Conservation (phyloP, 2,113 vertebrate species). For the Pristiophorus japonicus region DNA sequence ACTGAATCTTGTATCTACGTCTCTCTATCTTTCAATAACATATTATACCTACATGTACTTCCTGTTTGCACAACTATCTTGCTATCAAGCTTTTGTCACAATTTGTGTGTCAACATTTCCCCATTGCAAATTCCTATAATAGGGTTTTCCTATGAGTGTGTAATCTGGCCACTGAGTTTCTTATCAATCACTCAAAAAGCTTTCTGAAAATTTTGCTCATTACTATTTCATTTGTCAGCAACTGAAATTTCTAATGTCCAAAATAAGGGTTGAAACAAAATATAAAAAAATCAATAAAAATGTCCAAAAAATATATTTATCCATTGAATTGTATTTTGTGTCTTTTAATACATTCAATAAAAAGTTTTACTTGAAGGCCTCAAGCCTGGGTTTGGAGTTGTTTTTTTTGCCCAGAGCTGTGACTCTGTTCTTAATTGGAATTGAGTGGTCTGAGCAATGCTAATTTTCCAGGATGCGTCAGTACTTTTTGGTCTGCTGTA, state of each 20-base stretch:
- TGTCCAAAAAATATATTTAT: not conserved
- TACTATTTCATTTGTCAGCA: not conserved
- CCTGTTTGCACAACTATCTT: not conserved
- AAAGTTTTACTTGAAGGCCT: no score
- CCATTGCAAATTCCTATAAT: not conserved
- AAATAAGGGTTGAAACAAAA: not conserved
- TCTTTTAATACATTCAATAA: not conserved
- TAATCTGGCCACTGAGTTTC: not conserved
- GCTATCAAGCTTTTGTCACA: not conserved
- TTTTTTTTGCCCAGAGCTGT: not conserved
- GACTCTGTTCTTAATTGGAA: not conserved
- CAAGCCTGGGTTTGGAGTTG: not conserved
- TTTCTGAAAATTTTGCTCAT: no score
- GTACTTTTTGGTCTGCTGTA: not conserved
- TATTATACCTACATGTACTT: not conserved
- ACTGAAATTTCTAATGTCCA: not conserved
- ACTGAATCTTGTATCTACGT: not conserved
- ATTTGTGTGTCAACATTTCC: not conserved
- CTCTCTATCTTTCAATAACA: not conserved
- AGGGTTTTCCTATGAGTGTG: not conserved
- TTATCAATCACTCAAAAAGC: no score
- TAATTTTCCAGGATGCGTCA: not conserved
- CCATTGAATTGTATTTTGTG: not conserved
- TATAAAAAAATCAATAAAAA: no score
- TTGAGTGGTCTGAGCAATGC: not conserved